These are phyloP conservation scores for Nudaria mundana DNA, from an alignment of 2,888 invertebrate genomes.

Conservation along the genomic window DNA sequence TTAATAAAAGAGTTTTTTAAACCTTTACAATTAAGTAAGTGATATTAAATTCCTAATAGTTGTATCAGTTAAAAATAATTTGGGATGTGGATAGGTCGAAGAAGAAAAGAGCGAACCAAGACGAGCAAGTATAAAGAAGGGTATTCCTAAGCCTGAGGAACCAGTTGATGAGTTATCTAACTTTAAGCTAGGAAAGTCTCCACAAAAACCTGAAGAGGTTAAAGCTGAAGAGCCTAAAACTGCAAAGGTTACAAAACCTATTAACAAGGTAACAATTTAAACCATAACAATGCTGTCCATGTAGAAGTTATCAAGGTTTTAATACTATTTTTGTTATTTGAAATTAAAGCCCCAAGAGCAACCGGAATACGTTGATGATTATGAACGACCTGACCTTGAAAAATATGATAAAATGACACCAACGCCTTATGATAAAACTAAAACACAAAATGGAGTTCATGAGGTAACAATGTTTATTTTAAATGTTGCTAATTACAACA, in stretches of 20 bases:
- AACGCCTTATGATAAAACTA: constrained; percentile 60
- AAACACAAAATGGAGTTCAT: constrained; percentile 69
- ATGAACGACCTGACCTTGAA: constrained; percentile 87
- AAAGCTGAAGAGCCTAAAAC: constrained; percentile 62
- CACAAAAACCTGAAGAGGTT: constrained; percentile 60
- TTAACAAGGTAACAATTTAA: constrained; percentile 58
- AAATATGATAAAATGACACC: constrained; percentile 83
- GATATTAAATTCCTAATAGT: neutral
- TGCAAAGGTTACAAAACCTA: constrained; percentile 59
- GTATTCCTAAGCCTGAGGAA: constrained; percentile 64
- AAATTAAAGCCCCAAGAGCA: constrained; percentile 64
- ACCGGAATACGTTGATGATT: constrained; percentile 84
- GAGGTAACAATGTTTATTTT: constrained; percentile 47
- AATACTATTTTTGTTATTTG: neutral
- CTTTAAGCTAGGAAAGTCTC: constrained; percentile 63
- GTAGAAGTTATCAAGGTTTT: no score
- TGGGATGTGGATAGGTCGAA: constrained; percentile 45
- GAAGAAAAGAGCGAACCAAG: constrained; percentile 58
- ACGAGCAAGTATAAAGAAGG: constrained; percentile 67
- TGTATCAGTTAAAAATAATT: constrained; percentile 1
- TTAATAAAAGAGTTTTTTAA: neutral
- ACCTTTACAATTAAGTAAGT: neutral
- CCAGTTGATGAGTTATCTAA: constrained; percentile 69
- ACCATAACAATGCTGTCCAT: no score
- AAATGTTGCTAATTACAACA: neutral